Base-by-base conservation (phyloP, 1,140 invertebrate genomes). In the Onthophagus taurus region DNA sequence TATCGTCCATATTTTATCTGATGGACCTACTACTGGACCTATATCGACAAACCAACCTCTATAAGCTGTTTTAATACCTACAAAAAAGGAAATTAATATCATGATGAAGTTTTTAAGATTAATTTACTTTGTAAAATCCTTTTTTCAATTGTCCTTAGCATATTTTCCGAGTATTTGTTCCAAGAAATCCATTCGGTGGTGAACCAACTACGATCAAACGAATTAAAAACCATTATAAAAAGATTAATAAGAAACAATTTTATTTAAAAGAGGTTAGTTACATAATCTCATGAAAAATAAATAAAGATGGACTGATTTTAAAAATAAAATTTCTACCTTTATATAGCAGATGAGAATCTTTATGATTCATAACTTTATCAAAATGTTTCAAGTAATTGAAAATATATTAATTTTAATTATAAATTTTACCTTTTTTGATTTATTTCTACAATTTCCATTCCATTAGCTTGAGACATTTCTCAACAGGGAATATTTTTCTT, bases 1-100 rank as follows among this genome's bases (percentile, higher is more conserved):
- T 24, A 93, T 75, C 4, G 89, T 92, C 85, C 89, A 91, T 66
- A 94, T 83, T 67, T 89, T 86, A 63, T 91, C 84, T 19, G 80
- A 72, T 33, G 75, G 70, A 9, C 83, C 83, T 13, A 88, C 81
- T 11, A 83, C 78, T 5, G 83, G 78, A 0, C 89, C 85, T 47
- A 91, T 85, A 56, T 89, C 81, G 4, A 94, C 85, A 67, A 82
- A 93, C 66, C 76, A 81, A 38, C 82, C 80, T 53, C 81, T 74
- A 59, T 88, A 86, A 14, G 78, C 70, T 42, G 79, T 82, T 68
- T 83, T 87, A 1, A 88, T 60, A 69, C 67, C 35, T 37, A 12
- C 19, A 21, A 37, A 5, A 18, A 18, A 19, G 11, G 5, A 37
- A 19, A 14, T 9, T 20, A 37, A 20, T 7, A 20, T 20, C 21